Conservation (phyloP, 2,113 vertebrate genomes). For the Lanius collurio region DNA sequence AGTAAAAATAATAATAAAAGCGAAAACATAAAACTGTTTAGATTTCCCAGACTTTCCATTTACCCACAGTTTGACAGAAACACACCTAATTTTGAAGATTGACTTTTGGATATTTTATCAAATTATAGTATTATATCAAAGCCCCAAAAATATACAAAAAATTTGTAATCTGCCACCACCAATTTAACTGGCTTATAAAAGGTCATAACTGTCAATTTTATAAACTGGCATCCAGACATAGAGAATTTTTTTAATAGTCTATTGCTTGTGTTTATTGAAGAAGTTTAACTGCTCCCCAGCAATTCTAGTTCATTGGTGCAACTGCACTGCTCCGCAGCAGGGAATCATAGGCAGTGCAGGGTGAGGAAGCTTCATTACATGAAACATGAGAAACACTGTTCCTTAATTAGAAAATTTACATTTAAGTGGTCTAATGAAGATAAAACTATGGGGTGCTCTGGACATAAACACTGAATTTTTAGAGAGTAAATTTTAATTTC, state of each 20-base stretch:
- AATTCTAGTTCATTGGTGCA: background rate
- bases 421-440: background rate
- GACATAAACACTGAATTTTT: background rate
- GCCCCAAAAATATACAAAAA: background rate
- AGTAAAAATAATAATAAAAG: slow-evolving; percentile 22
- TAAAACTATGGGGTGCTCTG: background rate
- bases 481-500: background rate
- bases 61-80: background rate
- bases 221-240: background rate
- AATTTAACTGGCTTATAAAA: slow-evolving; percentile 37
- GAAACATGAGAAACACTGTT: background rate
- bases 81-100: background rate
- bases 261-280: slow-evolving; percentile 32
- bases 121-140: background rate
- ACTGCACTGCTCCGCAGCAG: background rate
- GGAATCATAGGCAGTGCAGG: background rate
- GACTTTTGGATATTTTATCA: slow-evolving; percentile 37
- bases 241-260: slow-evolving; percentile 2
- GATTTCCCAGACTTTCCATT: background rate
- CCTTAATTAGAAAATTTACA: background rate
- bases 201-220: slow-evolving; percentile 39
- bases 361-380: background rate
- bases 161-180: background rate
- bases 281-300: background rate
- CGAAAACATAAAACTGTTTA: background rate